Percentiles rank a stretch among this genome's conserved stretches.
These are phyloP conservation scores for Nebria salina DNA, from an alignment of 2,888 invertebrate genomes.

Conservation along the genomic window DNA sequence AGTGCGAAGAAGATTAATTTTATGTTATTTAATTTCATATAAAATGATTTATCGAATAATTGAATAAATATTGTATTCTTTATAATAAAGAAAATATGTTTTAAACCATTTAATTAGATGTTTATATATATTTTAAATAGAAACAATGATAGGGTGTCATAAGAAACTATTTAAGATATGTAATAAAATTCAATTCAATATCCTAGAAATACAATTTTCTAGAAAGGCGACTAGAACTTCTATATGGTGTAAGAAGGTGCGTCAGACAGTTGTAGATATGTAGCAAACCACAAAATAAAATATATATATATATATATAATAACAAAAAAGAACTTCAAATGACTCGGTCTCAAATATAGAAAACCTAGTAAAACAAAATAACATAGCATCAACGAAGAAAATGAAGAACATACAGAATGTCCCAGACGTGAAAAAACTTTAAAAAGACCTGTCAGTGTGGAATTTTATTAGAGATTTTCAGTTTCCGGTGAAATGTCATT, in stretches of 20 bases:
- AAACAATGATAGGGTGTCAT: too few species aligned
- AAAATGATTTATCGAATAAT: too few species aligned
- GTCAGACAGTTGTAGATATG: neutral
- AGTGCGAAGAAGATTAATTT: neutral
- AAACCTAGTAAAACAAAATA: neutral
- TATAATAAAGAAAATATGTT: neutral
- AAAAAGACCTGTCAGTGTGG: constrained; percentile 44
- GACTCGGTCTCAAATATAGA: constrained; percentile 23
- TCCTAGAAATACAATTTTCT: neutral
- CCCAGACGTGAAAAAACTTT: constrained; percentile 39
- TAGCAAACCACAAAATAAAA: constrained; percentile 23
- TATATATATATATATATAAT: constrained; percentile 16
- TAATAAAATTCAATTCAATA: too few species aligned
- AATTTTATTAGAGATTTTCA: constrained; percentile 45
- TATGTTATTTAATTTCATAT: neutral
- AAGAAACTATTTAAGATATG: too few species aligned
- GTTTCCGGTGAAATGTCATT: constrained; percentile 45
- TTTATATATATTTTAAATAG: too few species aligned
- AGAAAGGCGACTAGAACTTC: neutral
- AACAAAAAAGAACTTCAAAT: constrained; percentile 29
- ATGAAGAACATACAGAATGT: constrained; percentile 1
- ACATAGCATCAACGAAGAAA: constrained; percentile 11
- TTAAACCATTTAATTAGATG: neutral
- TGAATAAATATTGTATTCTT: neutral
- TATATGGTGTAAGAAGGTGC: neutral